Evolutionary conservation across 2,888 invertebrate genomes (phyloP).

Genomic region (Aradus depressus): DNA sequence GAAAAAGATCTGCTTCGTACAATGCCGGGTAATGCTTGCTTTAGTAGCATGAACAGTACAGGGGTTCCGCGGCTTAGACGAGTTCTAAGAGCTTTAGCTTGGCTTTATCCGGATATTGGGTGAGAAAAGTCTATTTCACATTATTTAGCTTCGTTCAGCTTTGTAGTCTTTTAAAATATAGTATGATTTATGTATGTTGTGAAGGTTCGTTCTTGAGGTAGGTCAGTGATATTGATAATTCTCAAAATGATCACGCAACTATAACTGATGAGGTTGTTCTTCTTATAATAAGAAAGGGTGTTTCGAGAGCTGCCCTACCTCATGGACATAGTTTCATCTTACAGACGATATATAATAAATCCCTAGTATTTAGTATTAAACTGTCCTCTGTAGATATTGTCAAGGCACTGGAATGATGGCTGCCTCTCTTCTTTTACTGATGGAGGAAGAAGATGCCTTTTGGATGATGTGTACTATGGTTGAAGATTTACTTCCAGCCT

Average conservation of each 20-base stretch:
- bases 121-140: slow-evolving; percentile 33
- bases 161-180: too few relatives aligned
- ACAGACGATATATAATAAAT: neutral
- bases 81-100: slow-evolving; percentile 81
- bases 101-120: slow-evolving; percentile 88
- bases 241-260: too few relatives aligned
- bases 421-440: slow-evolving; percentile 77
- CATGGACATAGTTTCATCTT: neutral
- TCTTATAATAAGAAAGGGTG: too few relatives aligned
- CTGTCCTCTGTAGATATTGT: slow-evolving; percentile 48
- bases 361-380: neutral
- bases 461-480: slow-evolving; percentile 99
- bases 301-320: too few relatives aligned
- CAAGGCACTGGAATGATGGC: slow-evolving; percentile 86
- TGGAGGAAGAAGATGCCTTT: slow-evolving; percentile 98
- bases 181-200: too few relatives aligned
- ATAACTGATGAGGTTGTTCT: too few relatives aligned
- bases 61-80: slow-evolving; percentile 84
- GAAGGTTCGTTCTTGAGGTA: too few relatives aligned
- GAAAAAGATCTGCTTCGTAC: slow-evolving; percentile 94
- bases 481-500: slow-evolving; percentile 94
- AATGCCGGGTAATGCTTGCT: slow-evolving; percentile 94
- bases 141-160: too few relatives aligned
- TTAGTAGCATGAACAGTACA: slow-evolving; percentile 81
- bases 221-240: too few relatives aligned